These are phyloP conservation scores for Endotricha flammealis DNA, from an alignment of 2,888 invertebrate species.

Conservation along the genomic window DNA sequence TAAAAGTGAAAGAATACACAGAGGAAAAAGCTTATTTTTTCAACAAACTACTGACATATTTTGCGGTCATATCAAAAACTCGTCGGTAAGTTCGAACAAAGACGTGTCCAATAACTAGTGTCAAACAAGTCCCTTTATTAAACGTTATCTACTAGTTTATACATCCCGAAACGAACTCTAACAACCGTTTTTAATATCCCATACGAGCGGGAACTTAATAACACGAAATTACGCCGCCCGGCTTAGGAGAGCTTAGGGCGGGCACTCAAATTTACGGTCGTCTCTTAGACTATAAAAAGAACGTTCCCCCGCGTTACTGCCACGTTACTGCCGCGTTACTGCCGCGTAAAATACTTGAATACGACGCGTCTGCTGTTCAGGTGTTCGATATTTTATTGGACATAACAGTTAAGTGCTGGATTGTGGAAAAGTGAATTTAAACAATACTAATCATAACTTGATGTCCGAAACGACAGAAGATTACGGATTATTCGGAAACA, in stretches of 20 bases:
- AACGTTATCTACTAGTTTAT: no score
- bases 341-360: slow-evolving; percentile 36
- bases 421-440: slow-evolving; percentile 1
- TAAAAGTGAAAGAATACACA: no score
- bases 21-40: no score
- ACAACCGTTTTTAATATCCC: slow-evolving; percentile 38
- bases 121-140: no score
- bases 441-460: no score
- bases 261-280: slow-evolving; percentile 56
- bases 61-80: no score
- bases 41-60: no score
- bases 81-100: no score
- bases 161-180: no score
- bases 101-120: no score
- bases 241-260: slow-evolving; percentile 42
- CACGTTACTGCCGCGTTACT: slow-evolving; percentile 42
- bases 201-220: slow-evolving; percentile 50
- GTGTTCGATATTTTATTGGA: slow-evolving; percentile 37
- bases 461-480: no score
- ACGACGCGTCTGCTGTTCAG: slow-evolving; percentile 23
- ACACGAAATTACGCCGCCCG: slow-evolving; percentile 51
- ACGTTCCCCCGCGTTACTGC: slow-evolving; percentile 42
- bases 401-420: slow-evolving; percentile 7
- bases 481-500: no score
- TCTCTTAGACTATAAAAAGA: slow-evolving; percentile 53